Base-by-base conservation (phyloP, 2,888 invertebrate genomes). In the Caradrina kadenii region DNA sequence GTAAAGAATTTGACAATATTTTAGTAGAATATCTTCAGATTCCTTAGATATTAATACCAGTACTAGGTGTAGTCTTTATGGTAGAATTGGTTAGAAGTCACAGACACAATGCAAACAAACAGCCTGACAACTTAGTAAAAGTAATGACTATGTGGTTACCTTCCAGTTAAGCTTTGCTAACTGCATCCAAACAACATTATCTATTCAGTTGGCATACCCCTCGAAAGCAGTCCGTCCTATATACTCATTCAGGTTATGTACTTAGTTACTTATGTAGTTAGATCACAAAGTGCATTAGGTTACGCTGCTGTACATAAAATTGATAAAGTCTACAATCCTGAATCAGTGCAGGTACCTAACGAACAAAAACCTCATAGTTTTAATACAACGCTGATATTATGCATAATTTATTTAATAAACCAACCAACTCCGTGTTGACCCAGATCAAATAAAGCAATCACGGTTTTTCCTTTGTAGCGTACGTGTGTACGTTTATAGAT, bases 401-500 rank as follows among this genome's bases (percentile, higher is more conserved):
- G 59, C 48, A 59, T 73, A 67, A 69, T 71, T 72, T 69, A 58
- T 66, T 65, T 73, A 76, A 79, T 77, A 65, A 70, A 66, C 49
- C 42, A 64, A 59, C 50, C 13, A 65, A 60, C 63, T 81, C 63
- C 73, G 69, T 69, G 69, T 60, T 72, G 79, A 80, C 85, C 83
- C 64, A 78, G 79, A 84, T 83, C 81, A 83, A 71, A 69, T 73
- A 76, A 71, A 76, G 72, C 75, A 71, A 81, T 85, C 83, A 69
- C 45, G 26, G 72, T 75, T 76, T 80, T 74, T 70, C 72, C 69
- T 82, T 79, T 76, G 67, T 69, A 69, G 56, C 64, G 63, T 70
- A 77, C 73, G 73, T 76, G 68, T 56, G 70, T 82, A 73, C 64
- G 67, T 77, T 73, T 79, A 77, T 80, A 86, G 88, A 88, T 89